Evolutionary conservation across 2,113 vertebrate genomes (phyloP).

Genomic region (Cheirogaleus medius): DNA sequence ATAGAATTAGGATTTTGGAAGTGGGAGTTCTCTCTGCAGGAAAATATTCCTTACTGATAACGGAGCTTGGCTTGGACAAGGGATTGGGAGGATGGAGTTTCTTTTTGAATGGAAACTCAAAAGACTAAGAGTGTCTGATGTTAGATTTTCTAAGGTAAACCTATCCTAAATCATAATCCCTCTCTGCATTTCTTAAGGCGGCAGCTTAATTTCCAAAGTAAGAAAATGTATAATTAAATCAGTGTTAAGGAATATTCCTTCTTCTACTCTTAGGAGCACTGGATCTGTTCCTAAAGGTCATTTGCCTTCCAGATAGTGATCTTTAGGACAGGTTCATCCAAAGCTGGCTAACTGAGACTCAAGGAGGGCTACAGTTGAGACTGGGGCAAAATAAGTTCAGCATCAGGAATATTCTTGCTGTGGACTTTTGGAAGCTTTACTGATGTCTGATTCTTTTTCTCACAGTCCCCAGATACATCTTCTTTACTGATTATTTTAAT

Average conservation of each 20-base stretch:
- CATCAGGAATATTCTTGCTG: background rate
- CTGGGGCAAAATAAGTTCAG: background rate
- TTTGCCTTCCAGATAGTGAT: background rate
- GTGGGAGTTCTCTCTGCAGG: background rate
- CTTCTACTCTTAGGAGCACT: background rate
- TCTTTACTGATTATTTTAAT: background rate
- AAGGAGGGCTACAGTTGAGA: too few relatives aligned
- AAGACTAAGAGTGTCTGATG: background rate
- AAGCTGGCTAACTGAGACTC: background rate
- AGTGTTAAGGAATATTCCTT: background rate
- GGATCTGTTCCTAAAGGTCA: background rate
- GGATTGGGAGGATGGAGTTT: background rate
- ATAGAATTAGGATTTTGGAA: background rate
- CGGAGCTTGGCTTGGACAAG: background rate
- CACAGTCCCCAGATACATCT: background rate
- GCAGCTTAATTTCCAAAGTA: background rate
- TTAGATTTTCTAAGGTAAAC: background rate
- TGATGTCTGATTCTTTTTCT: background rate
- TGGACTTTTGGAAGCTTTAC: background rate
- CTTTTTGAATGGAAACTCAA: background rate
- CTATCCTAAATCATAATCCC: background rate
- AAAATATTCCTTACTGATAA: background rate
- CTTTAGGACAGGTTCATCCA: background rate
- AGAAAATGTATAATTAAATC: background rate
- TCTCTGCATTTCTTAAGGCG: background rate